Conservation (phyloP, 2,888 invertebrate species). For the Alloplasta piceator region DNA sequence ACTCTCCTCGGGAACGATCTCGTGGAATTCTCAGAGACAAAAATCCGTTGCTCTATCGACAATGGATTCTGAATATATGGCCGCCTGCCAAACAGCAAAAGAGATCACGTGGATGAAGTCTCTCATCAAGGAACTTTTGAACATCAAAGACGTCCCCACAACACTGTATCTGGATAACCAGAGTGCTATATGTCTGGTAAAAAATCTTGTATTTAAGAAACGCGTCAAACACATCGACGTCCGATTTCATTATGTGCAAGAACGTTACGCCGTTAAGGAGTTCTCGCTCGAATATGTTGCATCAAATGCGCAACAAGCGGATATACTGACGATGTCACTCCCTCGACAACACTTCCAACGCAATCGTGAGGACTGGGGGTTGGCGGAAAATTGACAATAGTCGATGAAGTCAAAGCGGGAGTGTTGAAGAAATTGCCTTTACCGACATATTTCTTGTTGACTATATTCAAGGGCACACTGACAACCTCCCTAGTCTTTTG, state of each 20-base stretch:
- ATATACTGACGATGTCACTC: slow-evolving; percentile 35
- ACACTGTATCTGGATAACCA: slow-evolving; percentile 50
- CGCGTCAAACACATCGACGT: slow-evolving; percentile 51
- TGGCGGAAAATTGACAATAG: slow-evolving; percentile 8
- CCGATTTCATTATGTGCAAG: slow-evolving; percentile 37
- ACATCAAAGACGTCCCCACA: slow-evolving; percentile 48
- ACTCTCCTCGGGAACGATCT: slow-evolving; percentile 62
- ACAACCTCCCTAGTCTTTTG: neutral
- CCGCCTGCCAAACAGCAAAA: slow-evolving; percentile 68
- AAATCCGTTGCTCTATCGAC: too few species aligned
- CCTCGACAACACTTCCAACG: slow-evolving; percentile 22
- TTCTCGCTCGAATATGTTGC: slow-evolving; percentile 28
- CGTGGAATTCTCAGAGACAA: too few species aligned
- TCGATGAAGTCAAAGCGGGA: slow-evolving; percentile 48
- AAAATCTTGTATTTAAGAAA: slow-evolving; percentile 49
- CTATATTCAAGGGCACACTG: neutral
- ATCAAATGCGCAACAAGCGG: slow-evolving; percentile 46
- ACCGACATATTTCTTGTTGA: too few species aligned
- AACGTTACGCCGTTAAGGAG: too few species aligned
- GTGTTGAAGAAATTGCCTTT: slow-evolving; percentile 9
- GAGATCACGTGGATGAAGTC: slow-evolving; percentile 70
- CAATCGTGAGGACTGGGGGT: slow-evolving; percentile 17
- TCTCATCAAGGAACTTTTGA: slow-evolving; percentile 66
- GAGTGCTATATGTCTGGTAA: slow-evolving; percentile 42
- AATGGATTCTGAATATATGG: too few species aligned